Percentiles rank a stretch among this genome's conserved stretches.
Evolutionary conservation across 1,140 invertebrate genomes (phyloP).

Genomic region (Bombus polaris): DNA sequence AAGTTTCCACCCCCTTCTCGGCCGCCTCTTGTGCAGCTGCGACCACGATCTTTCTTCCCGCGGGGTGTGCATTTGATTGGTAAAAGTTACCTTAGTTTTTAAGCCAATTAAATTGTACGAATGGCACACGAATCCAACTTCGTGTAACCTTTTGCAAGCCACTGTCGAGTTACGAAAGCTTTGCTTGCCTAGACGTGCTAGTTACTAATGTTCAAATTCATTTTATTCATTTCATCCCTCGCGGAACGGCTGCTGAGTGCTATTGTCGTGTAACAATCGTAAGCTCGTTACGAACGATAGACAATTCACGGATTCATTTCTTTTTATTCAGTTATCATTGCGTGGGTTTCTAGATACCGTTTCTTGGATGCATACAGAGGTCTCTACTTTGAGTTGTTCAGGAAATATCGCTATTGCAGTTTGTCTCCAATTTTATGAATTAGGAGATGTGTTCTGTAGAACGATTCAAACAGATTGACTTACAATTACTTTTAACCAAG

Average conservation of each 20-base stretch:
- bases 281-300: neutral
- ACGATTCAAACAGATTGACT: too few species aligned
- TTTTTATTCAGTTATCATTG: too few species aligned
- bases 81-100: slow-evolving; percentile 55
- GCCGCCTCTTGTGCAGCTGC: slow-evolving; percentile 46
- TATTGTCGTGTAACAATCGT: neutral
- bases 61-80: slow-evolving; percentile 55
- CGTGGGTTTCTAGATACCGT: neutral
- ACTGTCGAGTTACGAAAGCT: neutral
- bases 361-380: too few species aligned
- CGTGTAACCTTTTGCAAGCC: neutral
- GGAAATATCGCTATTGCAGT: neutral
- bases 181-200: neutral
- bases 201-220: neutral
- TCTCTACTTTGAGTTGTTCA: too few species aligned
- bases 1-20: slow-evolving; percentile 50
- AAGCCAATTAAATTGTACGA: slow-evolving; percentile 58
- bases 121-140: neutral
- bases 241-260: too few species aligned
- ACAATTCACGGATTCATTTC: neutral
- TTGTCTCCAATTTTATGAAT: neutral
- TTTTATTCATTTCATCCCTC: neutral
- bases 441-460: neutral
- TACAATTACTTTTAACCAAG: neutral
- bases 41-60: slow-evolving; percentile 56